A percentile compares a stretch with the other conserved stretches of the same genome.
Evolutionary conservation across 2,113 vertebrate species (phyloP).

Genomic region (Sturnira hondurensis): DNA sequence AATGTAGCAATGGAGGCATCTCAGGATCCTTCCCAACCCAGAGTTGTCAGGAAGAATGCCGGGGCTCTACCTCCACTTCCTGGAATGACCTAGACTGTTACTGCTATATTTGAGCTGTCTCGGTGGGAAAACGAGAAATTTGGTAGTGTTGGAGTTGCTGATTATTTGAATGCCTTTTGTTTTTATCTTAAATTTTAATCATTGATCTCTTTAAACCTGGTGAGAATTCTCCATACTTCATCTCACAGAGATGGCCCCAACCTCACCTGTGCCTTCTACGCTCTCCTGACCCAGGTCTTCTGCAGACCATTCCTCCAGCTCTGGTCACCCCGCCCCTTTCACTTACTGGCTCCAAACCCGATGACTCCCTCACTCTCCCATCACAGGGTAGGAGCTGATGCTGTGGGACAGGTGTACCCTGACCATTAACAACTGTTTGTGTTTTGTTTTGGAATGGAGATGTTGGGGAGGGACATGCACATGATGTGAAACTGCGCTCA

Average conservation of each 20-base stretch:
- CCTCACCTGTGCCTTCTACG: background rate
- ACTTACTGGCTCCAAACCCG: background rate
- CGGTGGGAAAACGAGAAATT: conserved; percentile 37
- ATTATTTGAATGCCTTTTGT: conserved; percentile 49
- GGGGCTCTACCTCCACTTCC: conserved; percentile 87
- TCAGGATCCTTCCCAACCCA: conserved; percentile 86
- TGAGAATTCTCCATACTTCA: background rate
- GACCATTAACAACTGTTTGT: background rate
- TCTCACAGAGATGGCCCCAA: background rate
- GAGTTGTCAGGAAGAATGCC: conserved; percentile 90
- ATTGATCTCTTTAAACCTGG: conserved; percentile 52
- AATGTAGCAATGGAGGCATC: conserved; percentile 70
- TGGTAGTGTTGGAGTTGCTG: conserved; percentile 65
- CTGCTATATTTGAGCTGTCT: conserved; percentile 50
- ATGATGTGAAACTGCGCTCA: background rate
- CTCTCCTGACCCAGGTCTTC: conserved; percentile 52
- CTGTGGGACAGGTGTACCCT: too few species aligned
- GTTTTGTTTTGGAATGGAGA: background rate
- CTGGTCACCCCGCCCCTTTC: background rate
- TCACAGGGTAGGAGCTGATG: background rate
- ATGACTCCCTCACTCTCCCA: background rate
- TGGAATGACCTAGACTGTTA: conserved; percentile 84
- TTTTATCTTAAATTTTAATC: conserved; percentile 61
- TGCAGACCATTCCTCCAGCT: conserved; percentile 40
- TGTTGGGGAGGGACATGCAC: background rate